phyloP scores from a whole-genome alignment of 2,797 vertebrate genomes.

The Pseudopleuronectes americanus region DNA sequence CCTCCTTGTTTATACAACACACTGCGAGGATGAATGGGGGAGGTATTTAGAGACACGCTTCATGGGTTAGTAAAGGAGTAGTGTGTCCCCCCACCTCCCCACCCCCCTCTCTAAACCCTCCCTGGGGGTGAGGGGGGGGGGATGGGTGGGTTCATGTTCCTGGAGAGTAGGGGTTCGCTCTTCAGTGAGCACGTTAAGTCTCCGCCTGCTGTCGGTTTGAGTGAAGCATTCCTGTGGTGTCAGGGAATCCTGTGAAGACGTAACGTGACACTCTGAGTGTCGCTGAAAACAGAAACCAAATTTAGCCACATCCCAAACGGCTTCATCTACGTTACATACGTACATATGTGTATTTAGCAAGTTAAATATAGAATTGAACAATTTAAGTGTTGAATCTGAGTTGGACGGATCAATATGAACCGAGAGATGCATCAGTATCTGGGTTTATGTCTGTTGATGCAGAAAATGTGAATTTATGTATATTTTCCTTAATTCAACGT shows the following conservation, averaged over 20 bases:
- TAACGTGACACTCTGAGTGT: slow-evolving; percentile 52
- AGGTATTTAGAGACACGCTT: slow-evolving; percentile 55
- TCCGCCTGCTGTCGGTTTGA: slow-evolving; percentile 31
- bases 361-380: too few relatives aligned
- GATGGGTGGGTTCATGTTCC: slow-evolving; percentile 13
- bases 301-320: slow-evolving; percentile 22
- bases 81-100: slow-evolving; percentile 35
- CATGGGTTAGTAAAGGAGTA: slow-evolving; percentile 57
- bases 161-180: slow-evolving; percentile 47
- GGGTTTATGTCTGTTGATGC: too few relatives aligned
- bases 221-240: slow-evolving; percentile 52
- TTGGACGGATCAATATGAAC: too few relatives aligned
- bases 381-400: too few relatives aligned
- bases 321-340: not conserved
- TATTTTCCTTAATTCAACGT: too few relatives aligned
- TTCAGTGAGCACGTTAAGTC: slow-evolving; percentile 49
- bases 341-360: too few relatives aligned
- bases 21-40: slow-evolving; percentile 31
- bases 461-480: too few relatives aligned
- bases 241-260: slow-evolving; percentile 52
- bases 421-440: too few relatives aligned
- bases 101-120: slow-evolving; percentile 50
- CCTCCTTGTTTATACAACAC: slow-evolving; percentile 66
- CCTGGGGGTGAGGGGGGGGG: slow-evolving; percentile 10
- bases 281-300: slow-evolving; percentile 47